phyloP scores from a whole-genome alignment of 1,140 invertebrate species.

The Microplitis mediator region DNA sequence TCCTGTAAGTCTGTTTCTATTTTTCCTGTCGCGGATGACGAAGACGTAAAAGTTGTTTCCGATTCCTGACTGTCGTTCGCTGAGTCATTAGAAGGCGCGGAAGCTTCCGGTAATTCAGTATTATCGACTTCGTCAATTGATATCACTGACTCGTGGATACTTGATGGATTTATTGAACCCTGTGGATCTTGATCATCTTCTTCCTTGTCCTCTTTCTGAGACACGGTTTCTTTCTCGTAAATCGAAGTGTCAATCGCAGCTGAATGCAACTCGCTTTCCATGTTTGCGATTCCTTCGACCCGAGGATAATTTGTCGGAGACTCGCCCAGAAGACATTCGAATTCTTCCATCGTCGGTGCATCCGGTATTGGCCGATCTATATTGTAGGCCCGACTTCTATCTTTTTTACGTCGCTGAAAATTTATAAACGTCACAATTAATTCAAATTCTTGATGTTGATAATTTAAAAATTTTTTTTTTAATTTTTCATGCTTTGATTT shows the following conservation, averaged over 20 bases:
- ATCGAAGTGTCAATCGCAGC: conserved; percentile 57
- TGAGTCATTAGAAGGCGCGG: neutral
- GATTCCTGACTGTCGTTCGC: neutral
- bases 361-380: conserved; percentile 54
- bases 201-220: neutral
- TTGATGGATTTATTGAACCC: neutral
- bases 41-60: neutral
- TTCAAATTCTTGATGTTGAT: no score
- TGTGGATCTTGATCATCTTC: neutral
- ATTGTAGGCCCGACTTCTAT: conserved; percentile 39
- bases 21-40: neutral
- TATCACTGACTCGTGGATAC: neutral
- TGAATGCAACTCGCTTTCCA: conserved; percentile 60
- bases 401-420: conserved; percentile 52
- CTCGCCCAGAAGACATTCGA: conserved; percentile 56
- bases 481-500: neutral
- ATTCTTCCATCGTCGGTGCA: conserved; percentile 58
- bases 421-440: neutral
- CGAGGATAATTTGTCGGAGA: conserved; percentile 57
- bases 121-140: conserved; percentile 42
- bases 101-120: conserved; percentile 15
- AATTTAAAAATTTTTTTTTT: neutral
- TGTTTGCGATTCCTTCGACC: conserved; percentile 57
- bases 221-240: conserved; percentile 46
- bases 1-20: no score